phyloP scores from a whole-genome alignment of 2,888 invertebrate genomes.

The Netelia virgata region DNA sequence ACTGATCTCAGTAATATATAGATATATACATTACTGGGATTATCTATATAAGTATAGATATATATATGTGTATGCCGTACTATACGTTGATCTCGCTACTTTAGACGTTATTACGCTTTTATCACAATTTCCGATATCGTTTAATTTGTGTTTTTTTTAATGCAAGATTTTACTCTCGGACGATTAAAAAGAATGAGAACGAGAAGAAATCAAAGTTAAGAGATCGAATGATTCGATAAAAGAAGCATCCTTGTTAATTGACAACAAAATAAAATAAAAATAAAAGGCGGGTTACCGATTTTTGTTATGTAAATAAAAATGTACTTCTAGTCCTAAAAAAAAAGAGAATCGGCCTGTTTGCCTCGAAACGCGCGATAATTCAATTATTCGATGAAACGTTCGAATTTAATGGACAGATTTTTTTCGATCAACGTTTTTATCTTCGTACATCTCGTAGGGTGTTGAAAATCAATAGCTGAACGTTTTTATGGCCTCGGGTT shows the following conservation, averaged over 20 bases:
- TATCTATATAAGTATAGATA: background rate
- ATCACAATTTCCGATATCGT: constrained; percentile 40
- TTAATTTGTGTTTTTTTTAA: background rate
- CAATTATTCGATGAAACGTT: too few relatives aligned
- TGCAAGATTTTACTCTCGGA: background rate
- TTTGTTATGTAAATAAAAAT: background rate
- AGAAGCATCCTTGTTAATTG: too few relatives aligned
- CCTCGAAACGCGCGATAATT: too few relatives aligned
- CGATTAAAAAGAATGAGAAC: too few relatives aligned
- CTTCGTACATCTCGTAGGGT: background rate
- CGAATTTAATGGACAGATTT: background rate
- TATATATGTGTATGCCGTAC: constrained; percentile 9
- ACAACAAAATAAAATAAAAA: too few relatives aligned
- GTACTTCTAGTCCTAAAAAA: background rate
- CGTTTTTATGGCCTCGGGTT: background rate
- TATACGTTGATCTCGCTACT: background rate
- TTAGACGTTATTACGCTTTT: constrained; percentile 16
- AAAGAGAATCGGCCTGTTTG: too few relatives aligned
- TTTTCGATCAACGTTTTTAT: background rate
- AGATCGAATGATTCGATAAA: too few relatives aligned
- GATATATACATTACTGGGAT: background rate
- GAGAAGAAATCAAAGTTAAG: too few relatives aligned
- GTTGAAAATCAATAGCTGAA: background rate
- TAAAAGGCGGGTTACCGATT: too few relatives aligned
- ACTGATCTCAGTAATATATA: background rate